A percentile compares a stretch with the other conserved stretches of the same genome.
phyloP scores from a whole-genome alignment of 35 echinoderm and acorn worm species.

The Holothuria glaberrima region DNA sequence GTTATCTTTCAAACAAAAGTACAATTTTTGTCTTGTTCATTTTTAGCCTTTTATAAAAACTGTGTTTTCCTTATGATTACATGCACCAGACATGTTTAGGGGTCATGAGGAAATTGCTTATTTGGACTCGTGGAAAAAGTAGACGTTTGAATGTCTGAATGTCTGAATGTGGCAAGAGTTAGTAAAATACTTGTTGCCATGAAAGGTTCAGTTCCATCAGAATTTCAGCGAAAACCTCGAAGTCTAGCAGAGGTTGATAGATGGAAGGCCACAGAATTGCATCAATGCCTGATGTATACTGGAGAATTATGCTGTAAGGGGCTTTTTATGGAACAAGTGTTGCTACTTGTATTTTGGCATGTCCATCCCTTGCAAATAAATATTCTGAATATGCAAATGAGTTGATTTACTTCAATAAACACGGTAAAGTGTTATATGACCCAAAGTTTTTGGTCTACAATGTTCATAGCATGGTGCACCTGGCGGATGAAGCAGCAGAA shows the following conservation, averaged over 20 bases:
- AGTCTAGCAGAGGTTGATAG: constrained; percentile 65
- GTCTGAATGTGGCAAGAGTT: constrained; percentile 49
- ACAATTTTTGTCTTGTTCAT: too few relatives aligned
- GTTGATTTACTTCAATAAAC: constrained; percentile 59
- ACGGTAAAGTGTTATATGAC: constrained; percentile 67
- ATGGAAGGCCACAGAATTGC: constrained; percentile 81
- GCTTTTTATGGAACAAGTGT: constrained; percentile 53
- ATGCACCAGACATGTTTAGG: constrained; percentile 82
- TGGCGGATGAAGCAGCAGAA: constrained; percentile 60
- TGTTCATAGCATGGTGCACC: constrained; percentile 75
- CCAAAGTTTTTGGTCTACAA: constrained; percentile 77
- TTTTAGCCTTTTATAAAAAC: too few relatives aligned
- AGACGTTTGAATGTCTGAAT: constrained; percentile 21
- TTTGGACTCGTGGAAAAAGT: constrained; percentile 79
- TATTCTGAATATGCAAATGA: constrained; percentile 56
- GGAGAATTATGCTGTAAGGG: constrained; percentile 55
- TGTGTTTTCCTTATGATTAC: constrained; percentile 62
- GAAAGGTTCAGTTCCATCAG: constrained; percentile 15
- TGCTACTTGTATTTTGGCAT: constrained; percentile 60
- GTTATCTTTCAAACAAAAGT: too few relatives aligned
- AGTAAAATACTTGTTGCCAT: constrained; percentile 58
- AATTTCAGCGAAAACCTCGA: too few relatives aligned
- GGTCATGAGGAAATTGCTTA: constrained; percentile 63
- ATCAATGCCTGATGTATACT: constrained; percentile 64
- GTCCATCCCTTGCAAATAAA: not conserved